Base-by-base conservation (phyloP, 2,888 invertebrate genomes). In the Mechanitis mazaeus region DNA sequence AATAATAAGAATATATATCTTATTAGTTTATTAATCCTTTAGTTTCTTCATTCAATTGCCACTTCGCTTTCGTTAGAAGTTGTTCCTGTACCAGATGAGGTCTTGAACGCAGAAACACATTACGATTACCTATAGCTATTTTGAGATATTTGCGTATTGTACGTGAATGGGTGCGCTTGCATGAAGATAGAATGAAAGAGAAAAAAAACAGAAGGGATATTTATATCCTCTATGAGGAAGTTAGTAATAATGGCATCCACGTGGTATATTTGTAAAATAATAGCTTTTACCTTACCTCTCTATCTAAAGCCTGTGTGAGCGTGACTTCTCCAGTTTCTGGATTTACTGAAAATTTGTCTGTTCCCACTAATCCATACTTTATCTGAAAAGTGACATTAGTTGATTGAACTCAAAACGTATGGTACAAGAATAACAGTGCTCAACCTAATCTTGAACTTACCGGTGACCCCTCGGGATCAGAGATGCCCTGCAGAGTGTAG, bases 341-440 rank as follows among this genome's bases (percentile, higher is more conserved):
- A 81, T 97, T 92, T 9, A 97, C 97, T 65, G 91, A 90, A 73
- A 97, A 94, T 76, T 94, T 93, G 80, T 97, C 95, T 3, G 96
- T 96, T 35, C 96, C 96, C 66, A 94, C 92, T 63, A 96, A 91
- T 58, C 94, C 94, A 79, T 92, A 94, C 68, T 89, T 91, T 50
- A 93, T 89, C 87, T 91, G 83, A 64, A 88, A 87, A 28, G 56
- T 7, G 56, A 61, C 55, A 28, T 9, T 33, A n/a, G 28, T 9
- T 50, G 20, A 42, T 7, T 3, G 42, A 1, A 42, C 3, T 9
- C 42, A 9, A 9, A 42, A 9, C 1, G 9, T 2, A 3, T 42
- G 6, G 7, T 9, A 3, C 9, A 42, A 42, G 9, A 35, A 35
- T 35, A 35, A 35, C 35, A 35, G 35, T 5, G 35, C 35, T 6